A percentile compares a stretch with the other conserved stretches of the same genome.
phyloP scores from a whole-genome alignment of 1,140 invertebrate species.

The Lordiphosa collinella region DNA sequence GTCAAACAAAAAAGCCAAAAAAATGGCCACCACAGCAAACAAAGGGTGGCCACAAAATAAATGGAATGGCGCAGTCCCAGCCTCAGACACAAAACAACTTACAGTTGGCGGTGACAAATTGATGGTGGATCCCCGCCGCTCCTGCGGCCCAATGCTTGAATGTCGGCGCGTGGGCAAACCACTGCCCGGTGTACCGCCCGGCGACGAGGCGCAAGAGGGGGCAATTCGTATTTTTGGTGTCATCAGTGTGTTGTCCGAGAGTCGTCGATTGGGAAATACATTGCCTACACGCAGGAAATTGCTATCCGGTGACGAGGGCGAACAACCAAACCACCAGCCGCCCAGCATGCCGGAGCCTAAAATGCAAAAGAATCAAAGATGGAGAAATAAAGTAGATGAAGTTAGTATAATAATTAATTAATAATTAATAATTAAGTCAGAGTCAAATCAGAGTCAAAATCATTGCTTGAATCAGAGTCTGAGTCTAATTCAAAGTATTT shows the following conservation, averaged over 20 bases:
- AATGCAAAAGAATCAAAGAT: constrained; percentile 2
- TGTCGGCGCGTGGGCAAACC: constrained; percentile 91
- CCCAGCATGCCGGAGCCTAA: constrained; percentile 84
- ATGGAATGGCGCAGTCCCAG: constrained; percentile 12
- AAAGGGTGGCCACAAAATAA: constrained; percentile 43
- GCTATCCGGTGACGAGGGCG: constrained; percentile 89
- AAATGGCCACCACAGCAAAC: constrained; percentile 50
- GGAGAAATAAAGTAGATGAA: constrained; percentile 7
- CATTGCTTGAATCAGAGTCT: no score
- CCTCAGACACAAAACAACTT: constrained; percentile 79
- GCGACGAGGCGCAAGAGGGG: constrained; percentile 91
- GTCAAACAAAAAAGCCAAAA: constrained; percentile 20
- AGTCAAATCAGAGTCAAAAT: no score
- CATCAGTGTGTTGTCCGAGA: constrained; percentile 95
- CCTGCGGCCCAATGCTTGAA: constrained; percentile 93
- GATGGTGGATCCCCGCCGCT: constrained; percentile 89
- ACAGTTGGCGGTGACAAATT: constrained; percentile 93
- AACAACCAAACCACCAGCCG: constrained; percentile 86
- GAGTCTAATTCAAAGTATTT: no score
- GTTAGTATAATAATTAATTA: no score
- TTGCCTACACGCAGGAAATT: constrained; percentile 92
- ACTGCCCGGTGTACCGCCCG: constrained; percentile 89
- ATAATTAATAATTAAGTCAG: no score
- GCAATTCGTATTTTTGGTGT: constrained; percentile 92
- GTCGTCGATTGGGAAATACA: constrained; percentile 88